These are phyloP conservation scores for Nyctereutes procyonoides DNA, from an alignment of 2,113 vertebrate species.

Conservation along the genomic window DNA sequence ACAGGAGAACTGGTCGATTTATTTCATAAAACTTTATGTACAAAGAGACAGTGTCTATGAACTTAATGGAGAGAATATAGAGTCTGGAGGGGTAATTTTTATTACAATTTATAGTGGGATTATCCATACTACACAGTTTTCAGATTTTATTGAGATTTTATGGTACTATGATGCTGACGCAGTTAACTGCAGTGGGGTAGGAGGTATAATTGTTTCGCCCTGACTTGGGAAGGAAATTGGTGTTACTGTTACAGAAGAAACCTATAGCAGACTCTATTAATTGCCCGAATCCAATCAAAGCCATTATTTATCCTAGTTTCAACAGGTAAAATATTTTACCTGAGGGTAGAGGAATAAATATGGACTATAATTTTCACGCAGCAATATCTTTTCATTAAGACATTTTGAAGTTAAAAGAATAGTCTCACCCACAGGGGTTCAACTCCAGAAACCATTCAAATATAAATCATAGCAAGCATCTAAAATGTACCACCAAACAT, in stretches of 20 bases:
- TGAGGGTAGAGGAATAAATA: conserved; percentile 61
- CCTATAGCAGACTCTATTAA: conserved; percentile 82
- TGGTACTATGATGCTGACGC: conserved; percentile 73
- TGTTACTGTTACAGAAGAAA: conserved; percentile 73
- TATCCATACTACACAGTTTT: conserved; percentile 86
- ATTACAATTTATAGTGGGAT: conserved; percentile 88
- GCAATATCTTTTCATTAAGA: conserved; percentile 67
- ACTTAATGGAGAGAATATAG: conserved; percentile 87
- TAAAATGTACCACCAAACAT: conserved; percentile 38
- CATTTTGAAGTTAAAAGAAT: conserved; percentile 49
- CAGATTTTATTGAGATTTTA: conserved; percentile 88
- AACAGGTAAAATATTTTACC: conserved; percentile 78
- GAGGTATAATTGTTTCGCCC: conserved; percentile 72
- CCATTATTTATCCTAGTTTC: conserved; percentile 78
- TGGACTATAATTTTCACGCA: conserved; percentile 65
- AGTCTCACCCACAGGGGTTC: conserved; percentile 47
- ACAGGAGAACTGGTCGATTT: conserved; percentile 85
- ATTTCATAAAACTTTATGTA: conserved; percentile 91
- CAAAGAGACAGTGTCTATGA: conserved; percentile 87
- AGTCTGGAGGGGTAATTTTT: conserved; percentile 88
- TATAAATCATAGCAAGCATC: conserved; percentile 63
- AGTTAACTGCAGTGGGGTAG: conserved; percentile 74
- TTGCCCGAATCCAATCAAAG: conserved; percentile 81
- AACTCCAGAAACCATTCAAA: conserved; percentile 69
- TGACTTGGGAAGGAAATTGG: conserved; percentile 67